phyloP scores from a whole-genome alignment of 2,888 invertebrate species.

The Leptodirus hochenwartii region DNA sequence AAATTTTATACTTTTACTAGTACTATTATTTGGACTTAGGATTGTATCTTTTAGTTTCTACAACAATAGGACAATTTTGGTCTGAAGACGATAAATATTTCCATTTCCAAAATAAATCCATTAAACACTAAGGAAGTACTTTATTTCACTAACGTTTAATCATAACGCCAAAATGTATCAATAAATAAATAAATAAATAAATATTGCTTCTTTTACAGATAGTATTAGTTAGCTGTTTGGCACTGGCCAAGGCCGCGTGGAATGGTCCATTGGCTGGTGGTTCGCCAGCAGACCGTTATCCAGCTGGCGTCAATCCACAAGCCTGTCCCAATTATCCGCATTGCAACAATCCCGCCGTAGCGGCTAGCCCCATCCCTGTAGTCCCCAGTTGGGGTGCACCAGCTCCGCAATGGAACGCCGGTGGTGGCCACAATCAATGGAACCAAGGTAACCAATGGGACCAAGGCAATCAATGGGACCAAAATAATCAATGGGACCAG shows the following conservation, averaged over 20 bases:
- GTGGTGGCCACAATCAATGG: slow-evolving; percentile 7
- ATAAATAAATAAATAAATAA: slow-evolving; percentile 1
- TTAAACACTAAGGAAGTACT: neutral
- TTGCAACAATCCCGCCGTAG: slow-evolving; percentile 25
- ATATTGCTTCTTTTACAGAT: slow-evolving; percentile 15
- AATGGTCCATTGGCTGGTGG: slow-evolving; percentile 27
- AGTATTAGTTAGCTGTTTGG: slow-evolving; percentile 23
- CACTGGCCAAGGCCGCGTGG: slow-evolving; percentile 21
- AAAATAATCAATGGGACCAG: too few relatives aligned
- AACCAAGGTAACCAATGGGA: slow-evolving; percentile 9
- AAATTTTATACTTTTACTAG: too few relatives aligned
- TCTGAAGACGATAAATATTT: too few relatives aligned
- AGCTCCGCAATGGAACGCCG: slow-evolving; percentile 8
- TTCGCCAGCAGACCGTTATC: slow-evolving; percentile 23
- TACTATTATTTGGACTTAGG: too few relatives aligned
- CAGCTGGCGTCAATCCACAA: slow-evolving; percentile 27
- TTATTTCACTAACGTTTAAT: neutral
- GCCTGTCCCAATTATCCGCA: slow-evolving; percentile 27
- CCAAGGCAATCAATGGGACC: too few relatives aligned
- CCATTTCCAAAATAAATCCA: too few relatives aligned
- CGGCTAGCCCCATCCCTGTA: slow-evolving; percentile 21
- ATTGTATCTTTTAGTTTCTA: too few relatives aligned
- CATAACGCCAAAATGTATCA: neutral
- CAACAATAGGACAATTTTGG: too few relatives aligned
- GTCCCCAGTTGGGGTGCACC: slow-evolving; percentile 13